Conservation (phyloP, 2,113 vertebrate genomes). For the Labeo catla region DNA sequence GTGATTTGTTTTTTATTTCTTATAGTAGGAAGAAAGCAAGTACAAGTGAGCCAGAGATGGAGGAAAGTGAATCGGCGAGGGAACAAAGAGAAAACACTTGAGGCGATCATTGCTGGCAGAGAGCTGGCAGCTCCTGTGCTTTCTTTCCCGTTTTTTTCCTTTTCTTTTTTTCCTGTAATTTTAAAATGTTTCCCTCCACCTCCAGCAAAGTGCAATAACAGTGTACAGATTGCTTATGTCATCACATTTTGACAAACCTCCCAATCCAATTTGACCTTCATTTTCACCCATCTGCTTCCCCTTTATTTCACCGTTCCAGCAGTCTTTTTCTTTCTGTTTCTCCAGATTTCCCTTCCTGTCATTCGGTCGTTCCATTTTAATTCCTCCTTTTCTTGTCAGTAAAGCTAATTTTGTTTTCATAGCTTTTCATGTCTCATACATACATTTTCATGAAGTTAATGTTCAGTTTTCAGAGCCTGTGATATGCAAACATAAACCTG, state of each 20-base stretch:
- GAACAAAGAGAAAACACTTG: slow-evolving; percentile 80
- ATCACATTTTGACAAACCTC: slow-evolving; percentile 99
- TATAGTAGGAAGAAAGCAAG: neutral
- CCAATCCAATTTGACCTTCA: slow-evolving; percentile 96
- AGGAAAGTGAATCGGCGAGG: slow-evolving; percentile 61
- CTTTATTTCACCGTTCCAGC: slow-evolving; percentile 73
- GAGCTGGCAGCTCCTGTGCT: slow-evolving; percentile 85
- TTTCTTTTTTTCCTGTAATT: slow-evolving; percentile 80
- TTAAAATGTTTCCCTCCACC: slow-evolving; percentile 98
- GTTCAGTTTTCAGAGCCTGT: neutral
- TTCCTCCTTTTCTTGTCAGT: slow-evolving; percentile 27
- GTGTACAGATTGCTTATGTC: slow-evolving; percentile 98
- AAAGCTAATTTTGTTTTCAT: slow-evolving; percentile 3
- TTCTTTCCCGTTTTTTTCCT: slow-evolving; percentile 55
- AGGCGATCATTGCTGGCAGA: slow-evolving; percentile 93
- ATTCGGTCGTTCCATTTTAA: slow-evolving; percentile 48
- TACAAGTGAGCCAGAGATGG: slow-evolving; percentile 62
- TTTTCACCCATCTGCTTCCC: slow-evolving; percentile 94
- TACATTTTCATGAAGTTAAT: neutral
- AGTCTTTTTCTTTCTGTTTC: slow-evolving; percentile 68
- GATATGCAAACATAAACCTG: neutral
- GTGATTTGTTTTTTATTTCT: slow-evolving; percentile 8
- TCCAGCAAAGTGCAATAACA: slow-evolving; percentile 95
- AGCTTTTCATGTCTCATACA: neutral
- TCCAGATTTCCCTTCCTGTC: slow-evolving; percentile 69